Conservation (phyloP, 2,113 vertebrate genomes). For the Sinocyclocheilus anophthalmus region DNA sequence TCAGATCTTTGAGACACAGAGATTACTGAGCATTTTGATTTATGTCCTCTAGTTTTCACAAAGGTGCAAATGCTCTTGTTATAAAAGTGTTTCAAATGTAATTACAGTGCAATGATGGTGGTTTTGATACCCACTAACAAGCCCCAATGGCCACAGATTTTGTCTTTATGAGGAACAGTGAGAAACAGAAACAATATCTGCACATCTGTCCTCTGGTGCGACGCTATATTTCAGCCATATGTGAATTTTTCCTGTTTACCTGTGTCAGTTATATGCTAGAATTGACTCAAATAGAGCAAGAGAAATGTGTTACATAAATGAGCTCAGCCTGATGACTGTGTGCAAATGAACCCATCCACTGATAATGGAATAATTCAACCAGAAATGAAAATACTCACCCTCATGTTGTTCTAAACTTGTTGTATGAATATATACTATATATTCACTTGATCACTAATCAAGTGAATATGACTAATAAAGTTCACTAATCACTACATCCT, state of each 20-base stretch:
- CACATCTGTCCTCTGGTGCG: too few species aligned
- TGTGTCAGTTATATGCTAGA: constrained; percentile 1
- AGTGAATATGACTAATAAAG: too few species aligned
- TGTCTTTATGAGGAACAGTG: neutral
- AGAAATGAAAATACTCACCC: neutral
- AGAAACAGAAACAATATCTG: too few species aligned
- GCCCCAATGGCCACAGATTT: neutral
- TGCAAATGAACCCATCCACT: neutral
- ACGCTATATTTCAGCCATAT: too few species aligned
- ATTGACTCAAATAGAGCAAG: neutral
- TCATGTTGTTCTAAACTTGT: neutral
- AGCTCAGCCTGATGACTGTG: neutral
- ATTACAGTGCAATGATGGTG: neutral
- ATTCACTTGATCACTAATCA: too few species aligned
- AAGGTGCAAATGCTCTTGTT: neutral
- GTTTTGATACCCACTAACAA: neutral
- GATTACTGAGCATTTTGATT: neutral
- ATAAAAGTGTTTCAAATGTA: neutral
- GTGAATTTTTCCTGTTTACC: neutral
- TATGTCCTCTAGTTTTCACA: neutral
- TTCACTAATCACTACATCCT: too few species aligned
- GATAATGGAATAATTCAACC: neutral
- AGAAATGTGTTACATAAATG: neutral
- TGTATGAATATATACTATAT: neutral
- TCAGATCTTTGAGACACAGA: neutral